Evolutionary conservation across 2,888 invertebrate genomes (phyloP), one percentile per base, ranked within the genome.

Genomic region (Acanthosepion esculentum): DNA sequence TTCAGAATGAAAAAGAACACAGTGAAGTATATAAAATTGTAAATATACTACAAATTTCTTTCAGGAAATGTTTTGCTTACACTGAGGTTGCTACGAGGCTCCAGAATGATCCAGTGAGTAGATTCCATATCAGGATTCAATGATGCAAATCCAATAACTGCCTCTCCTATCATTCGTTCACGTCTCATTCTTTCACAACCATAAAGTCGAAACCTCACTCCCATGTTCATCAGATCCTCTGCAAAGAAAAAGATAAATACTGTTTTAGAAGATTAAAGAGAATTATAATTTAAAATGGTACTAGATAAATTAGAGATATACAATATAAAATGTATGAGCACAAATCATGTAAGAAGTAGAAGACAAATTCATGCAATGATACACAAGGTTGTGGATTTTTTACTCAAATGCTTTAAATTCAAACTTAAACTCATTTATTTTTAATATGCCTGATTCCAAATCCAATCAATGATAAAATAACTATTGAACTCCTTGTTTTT

Each of bases 191-290:
- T 98, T 97, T 99, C 99, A 97, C 99, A 98, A 91, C 99, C 98
- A 97, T 99, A 99, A 94, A 99, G 98, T 94, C 99, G 98, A 96
- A 99, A 98, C 94, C 99, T 98, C 10, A 99, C 98, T 0, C 99
- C 99, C 98, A 99, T 98, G 41, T 99, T 98, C 97, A 98, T 98
- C 8, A 99, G 99, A 96, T 99, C 99, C 98, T 99, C 99, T 98
- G 98, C 91, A 8, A 48, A 7, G 48, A 92, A 48, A 7, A 48
- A 26, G 23, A 92, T 26, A 41, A 92, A 92, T 41, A n/a, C 18
- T 33, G 29, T n/a, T 91, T 91, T 91, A 41, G 91, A n/a, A 33
- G 41, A 91, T 41, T 33, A 91, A 91, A 12, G 7, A 91, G 12
- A n/a, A 91, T 33, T 33, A 0, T 91, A 91, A 41, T 91, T 91